Conservation (phyloP, 1,140 invertebrate genomes). For the Wiebesia pumilae region DNA sequence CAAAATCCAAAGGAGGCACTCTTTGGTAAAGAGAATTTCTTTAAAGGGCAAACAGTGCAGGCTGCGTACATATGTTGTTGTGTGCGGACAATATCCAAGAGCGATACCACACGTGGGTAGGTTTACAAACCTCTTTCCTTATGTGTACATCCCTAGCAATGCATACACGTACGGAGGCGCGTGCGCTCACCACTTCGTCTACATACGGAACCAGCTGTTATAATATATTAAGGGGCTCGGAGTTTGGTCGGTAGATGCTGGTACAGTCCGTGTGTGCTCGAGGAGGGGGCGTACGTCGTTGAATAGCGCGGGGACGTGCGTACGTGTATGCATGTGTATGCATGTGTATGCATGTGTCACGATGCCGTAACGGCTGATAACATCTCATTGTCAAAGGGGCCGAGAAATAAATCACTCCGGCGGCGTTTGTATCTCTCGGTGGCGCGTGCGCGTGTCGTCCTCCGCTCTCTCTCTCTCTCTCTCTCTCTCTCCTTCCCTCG, state of each 20-base stretch:
- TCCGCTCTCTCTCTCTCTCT: too few relatives aligned
- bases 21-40: not conserved
- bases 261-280: slow-evolving; percentile 46
- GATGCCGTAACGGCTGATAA: slow-evolving; percentile 61
- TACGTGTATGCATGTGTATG: not conserved
- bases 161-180: not conserved
- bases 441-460: slow-evolving; percentile 31
- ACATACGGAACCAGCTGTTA: slow-evolving; percentile 56
- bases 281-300: not conserved
- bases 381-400: slow-evolving; percentile 69
- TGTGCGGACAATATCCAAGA: not conserved
- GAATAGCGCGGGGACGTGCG: not conserved
- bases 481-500: not conserved
- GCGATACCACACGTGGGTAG: slow-evolving; percentile 21
- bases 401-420: slow-evolving; percentile 63
- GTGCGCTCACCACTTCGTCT: not conserved
- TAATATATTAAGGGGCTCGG: slow-evolving; percentile 60
- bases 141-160: not conserved
- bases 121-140: slow-evolving; percentile 28
- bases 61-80: not conserved
- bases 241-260: slow-evolving; percentile 51
- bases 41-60: not conserved
- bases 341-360: slow-evolving; percentile 21
- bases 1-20: not conserved
- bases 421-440: slow-evolving; percentile 1